Evolutionary conservation across 2,797 vertebrate genomes (phyloP), one percentile per base, ranked within the genome.

Genomic region (Sandelia bainsii): DNA sequence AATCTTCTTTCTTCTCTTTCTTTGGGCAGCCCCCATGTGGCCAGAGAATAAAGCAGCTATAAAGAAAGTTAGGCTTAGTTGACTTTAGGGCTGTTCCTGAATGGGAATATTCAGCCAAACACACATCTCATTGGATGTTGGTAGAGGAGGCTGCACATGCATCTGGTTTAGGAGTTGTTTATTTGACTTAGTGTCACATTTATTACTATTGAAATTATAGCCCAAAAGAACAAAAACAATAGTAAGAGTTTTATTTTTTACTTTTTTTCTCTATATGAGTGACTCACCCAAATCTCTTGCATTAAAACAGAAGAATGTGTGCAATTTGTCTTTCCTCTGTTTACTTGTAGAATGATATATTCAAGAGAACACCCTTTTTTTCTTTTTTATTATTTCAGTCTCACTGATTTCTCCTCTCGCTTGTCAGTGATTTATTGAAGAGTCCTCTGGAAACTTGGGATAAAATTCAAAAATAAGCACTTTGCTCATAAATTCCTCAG

Each of bases 371-470:
- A 34, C 42, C 39, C n/a, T 52, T 60, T 62, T 66, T 62, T 80
- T 67, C 40, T 20, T 46, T 76, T 72, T 70, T 53, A 72, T 79
- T 66, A 66, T 65, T 80, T 61, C 64, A 54, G 8, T 65, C 77
- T 80, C 46, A 1, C 49, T 72, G 76, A 85, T 87, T 69, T 63
- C 57, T 58, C 39, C 64, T 81, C 61, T 49, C 48, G 14, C 39
- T 62, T 75, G 75, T 61, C 75, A 52, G 65, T 75, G 62, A 83
- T 84, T 77, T 85, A 79, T 77, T 59, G 62, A 73, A 65, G 64
- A 73, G 62, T 49, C 57, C 46, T 81, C 61, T 67, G 37, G 75
- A 81, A 75, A 79, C 51, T 48, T 60, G 76, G 23, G 68, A 3
- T 62, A 50, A 66, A 72, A 60, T 34, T 52, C 65, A 19, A 48